Evolutionary conservation across 30 jellyfish, hydroid and myxozoan species (phyloP).

Genomic region (Calvadosia cruxmelitensis): DNA sequence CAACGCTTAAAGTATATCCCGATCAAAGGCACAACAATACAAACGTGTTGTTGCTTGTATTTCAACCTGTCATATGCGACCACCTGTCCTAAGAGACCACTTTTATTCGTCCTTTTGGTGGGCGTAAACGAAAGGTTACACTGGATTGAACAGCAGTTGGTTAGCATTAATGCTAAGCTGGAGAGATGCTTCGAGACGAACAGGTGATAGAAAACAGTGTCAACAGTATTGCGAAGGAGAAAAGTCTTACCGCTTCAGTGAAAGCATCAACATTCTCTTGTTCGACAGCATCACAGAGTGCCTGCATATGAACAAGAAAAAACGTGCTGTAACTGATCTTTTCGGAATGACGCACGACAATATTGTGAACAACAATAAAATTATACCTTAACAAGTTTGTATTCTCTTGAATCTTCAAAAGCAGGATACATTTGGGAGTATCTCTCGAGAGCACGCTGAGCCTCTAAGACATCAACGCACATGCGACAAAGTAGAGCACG

Average conservation of each 20-base stretch:
- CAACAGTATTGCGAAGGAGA: no score
- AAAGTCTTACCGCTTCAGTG: slow-evolving; percentile 87
- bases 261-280: slow-evolving; percentile 64
- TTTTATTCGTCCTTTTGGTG: no score
- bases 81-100: no score
- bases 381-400: slow-evolving; percentile 58
- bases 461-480: slow-evolving; percentile 63
- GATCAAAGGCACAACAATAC: no score
- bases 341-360: neutral
- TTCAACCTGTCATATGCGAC: no score
- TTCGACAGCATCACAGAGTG: slow-evolving; percentile 50
- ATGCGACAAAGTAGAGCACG: slow-evolving; percentile 66
- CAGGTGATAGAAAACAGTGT: no score
- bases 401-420: slow-evolving; percentile 90
- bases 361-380: neutral
- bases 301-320: slow-evolving; percentile 19
- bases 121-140: no score
- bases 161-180: no score
- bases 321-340: neutral
- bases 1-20: no score
- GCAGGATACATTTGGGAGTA: slow-evolving; percentile 87
- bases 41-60: no score
- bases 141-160: no score
- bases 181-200: no score
- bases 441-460: slow-evolving; percentile 55